These are phyloP conservation scores for Parasteatoda lunata DNA, from an alignment of 2,888 invertebrate species.

Conservation along the genomic window DNA sequence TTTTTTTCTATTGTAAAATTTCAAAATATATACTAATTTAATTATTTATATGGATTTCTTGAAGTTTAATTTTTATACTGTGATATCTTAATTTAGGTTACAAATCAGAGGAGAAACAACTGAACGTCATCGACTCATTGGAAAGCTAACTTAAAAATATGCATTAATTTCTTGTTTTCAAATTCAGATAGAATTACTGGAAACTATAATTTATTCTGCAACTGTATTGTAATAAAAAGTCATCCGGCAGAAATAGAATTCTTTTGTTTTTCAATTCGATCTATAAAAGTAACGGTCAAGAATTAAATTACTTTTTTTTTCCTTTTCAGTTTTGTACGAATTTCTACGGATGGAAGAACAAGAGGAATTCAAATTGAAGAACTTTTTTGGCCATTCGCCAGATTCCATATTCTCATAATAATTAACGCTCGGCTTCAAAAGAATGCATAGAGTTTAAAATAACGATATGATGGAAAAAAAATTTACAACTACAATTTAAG, in stretches of 20 bases:
- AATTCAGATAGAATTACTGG: not conserved
- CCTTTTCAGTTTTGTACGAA: not conserved
- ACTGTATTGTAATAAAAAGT: not conserved
- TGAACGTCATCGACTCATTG: too few species aligned
- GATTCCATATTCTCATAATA: conserved; percentile 48
- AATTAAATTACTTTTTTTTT: not conserved
- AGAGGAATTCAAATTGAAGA: conserved; percentile 24
- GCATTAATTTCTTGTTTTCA: too few species aligned
- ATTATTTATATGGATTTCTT: too few species aligned
- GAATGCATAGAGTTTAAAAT: conserved; percentile 34
- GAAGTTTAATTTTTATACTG: too few species aligned
- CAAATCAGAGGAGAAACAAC: too few species aligned
- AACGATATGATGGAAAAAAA: conserved; percentile 14
- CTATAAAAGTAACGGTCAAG: not conserved
- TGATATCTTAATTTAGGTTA: too few species aligned
- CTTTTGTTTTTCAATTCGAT: conserved; percentile 3
- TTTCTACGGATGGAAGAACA: too few species aligned
- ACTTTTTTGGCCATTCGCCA: conserved; percentile 46
- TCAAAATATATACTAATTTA: too few species aligned
- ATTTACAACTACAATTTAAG: not conserved
- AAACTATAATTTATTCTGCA: not conserved
- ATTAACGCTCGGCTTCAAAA: conserved; percentile 63
- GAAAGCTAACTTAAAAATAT: not conserved
- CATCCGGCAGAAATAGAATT: not conserved
- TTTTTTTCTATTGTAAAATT: too few species aligned